phyloP scores from a whole-genome alignment of 2,888 invertebrate genomes.

The Megamerina dolium region DNA sequence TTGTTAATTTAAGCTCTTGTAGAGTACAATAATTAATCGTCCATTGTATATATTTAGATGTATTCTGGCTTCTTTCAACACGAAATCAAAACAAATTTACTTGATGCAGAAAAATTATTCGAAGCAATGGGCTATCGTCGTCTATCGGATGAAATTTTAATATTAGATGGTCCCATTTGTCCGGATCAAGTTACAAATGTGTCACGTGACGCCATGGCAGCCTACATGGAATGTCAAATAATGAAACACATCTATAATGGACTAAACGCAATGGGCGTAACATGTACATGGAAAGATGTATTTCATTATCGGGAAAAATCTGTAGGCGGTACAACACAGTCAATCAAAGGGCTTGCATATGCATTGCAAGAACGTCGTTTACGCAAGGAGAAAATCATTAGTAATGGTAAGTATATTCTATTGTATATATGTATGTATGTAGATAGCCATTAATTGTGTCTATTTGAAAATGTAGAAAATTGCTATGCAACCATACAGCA shows the following conservation, averaged over 20 bases:
- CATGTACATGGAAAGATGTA: conserved; percentile 63
- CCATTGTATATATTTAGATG: conserved; percentile 59
- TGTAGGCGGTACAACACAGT: conserved; percentile 36
- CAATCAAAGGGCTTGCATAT: conserved; percentile 40
- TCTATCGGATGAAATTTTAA: conserved; percentile 52
- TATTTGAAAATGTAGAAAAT: too few species aligned
- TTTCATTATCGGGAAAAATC: conserved; percentile 45
- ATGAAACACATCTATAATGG: conserved; percentile 69
- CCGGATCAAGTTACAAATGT: conserved; percentile 74
- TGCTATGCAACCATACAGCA: conserved; percentile 24
- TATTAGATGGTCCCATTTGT: conserved; percentile 70
- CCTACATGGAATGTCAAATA: conserved; percentile 83
- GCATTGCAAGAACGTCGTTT: conserved; percentile 36
- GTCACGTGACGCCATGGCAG: conserved; percentile 77
- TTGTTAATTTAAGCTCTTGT: neutral
- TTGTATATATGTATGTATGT: neutral
- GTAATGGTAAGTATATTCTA: conserved; percentile 20
- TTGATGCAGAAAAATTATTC: conserved; percentile 70
- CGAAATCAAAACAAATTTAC: conserved; percentile 73
- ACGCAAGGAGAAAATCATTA: conserved; percentile 34
- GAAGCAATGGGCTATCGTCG: conserved; percentile 77
- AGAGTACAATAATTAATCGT: neutral
- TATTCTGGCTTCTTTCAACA: conserved; percentile 86
- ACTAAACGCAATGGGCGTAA: conserved; percentile 55
- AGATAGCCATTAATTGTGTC: too few species aligned